Conservation (phyloP, 2,888 invertebrate species). For the Drosophila anomelani region DNA sequence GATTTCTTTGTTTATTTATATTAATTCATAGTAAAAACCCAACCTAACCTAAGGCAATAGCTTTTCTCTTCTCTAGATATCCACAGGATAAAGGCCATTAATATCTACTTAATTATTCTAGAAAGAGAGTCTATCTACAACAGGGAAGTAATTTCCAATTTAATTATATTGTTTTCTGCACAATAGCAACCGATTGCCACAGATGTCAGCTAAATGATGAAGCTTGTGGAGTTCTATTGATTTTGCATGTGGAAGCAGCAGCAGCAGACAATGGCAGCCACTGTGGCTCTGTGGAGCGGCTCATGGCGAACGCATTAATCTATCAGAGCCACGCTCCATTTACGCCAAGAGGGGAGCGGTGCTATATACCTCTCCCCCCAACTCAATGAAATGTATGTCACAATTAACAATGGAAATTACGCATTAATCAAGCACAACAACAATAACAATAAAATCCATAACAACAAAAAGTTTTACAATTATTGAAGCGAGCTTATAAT, state of each 20-base stretch:
- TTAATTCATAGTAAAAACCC: neutral
- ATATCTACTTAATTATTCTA: neutral
- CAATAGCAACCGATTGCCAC: slow-evolving; percentile 14
- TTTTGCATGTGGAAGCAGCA: slow-evolving; percentile 49
- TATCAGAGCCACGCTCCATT: slow-evolving; percentile 74
- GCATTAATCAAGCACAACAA: slow-evolving; percentile 78
- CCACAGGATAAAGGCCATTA: neutral
- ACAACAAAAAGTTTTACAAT: neutral
- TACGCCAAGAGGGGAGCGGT: slow-evolving; percentile 44
- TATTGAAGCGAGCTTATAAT: slow-evolving; percentile 1
- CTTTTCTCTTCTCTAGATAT: neutral
- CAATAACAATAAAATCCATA: slow-evolving; percentile 30
- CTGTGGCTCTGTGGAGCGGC: slow-evolving; percentile 32
- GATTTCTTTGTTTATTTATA: neutral
- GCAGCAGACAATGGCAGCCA: slow-evolving; percentile 17
- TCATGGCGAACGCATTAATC: slow-evolving; percentile 62
- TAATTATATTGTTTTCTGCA: slow-evolving; percentile 42
- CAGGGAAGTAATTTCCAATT: slow-evolving; percentile 35
- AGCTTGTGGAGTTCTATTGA: slow-evolving; percentile 59
- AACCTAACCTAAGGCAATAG: too few relatives aligned
- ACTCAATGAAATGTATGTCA: slow-evolving; percentile 65
- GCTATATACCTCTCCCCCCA: neutral
- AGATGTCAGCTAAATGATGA: slow-evolving; percentile 15
- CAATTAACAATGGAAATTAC: slow-evolving; percentile 72
- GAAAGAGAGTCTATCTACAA: neutral